Percentiles rank a stretch among this genome's conserved stretches.
Evolutionary conservation across 2,888 invertebrate species (phyloP).

Genomic region (Drosophila formosana): DNA sequence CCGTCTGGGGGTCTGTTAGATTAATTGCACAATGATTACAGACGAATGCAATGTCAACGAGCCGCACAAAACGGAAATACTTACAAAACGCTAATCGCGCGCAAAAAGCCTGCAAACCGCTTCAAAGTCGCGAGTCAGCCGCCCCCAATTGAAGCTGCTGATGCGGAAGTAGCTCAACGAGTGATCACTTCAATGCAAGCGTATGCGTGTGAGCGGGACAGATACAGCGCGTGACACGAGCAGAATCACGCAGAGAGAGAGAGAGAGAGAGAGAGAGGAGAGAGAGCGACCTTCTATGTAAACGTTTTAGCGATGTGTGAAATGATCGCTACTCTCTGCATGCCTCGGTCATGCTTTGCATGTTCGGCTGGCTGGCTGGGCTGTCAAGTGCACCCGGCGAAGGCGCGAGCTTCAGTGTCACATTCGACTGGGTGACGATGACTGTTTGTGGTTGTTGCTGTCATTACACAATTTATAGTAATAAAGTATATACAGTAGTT

Average conservation of each 20-base stretch:
- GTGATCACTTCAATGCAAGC: conserved; percentile 2
- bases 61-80: conserved; percentile 63
- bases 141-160: conserved; percentile 44
- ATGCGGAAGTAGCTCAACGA: conserved; percentile 52
- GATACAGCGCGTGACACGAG: background rate
- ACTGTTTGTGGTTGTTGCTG: conserved; percentile 32
- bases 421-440: conserved; percentile 12
- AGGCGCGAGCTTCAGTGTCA: conserved; percentile 41
- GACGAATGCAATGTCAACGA: conserved; percentile 74
- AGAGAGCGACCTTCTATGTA: conserved; percentile 4
- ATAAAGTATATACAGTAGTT: conserved; percentile 27
- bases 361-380: conserved; percentile 20
- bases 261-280: background rate
- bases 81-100: conserved; percentile 53
- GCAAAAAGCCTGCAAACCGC: conserved; percentile 61
- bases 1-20: conserved; percentile 74
- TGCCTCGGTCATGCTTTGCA: conserved; percentile 9
- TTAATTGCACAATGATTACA: conserved; percentile 78
- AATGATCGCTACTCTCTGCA: conserved; percentile 33
- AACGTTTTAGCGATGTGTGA: background rate
- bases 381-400: conserved; percentile 26
- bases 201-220: conserved; percentile 2
- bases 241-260: background rate
- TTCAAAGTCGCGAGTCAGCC: conserved; percentile 49
- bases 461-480: conserved; percentile 57